Percentiles rank a stretch among this genome's conserved stretches.
These are phyloP conservation scores for Spisula subtruncata DNA, from an alignment of 2,888 invertebrate genomes.

Conservation along the genomic window DNA sequence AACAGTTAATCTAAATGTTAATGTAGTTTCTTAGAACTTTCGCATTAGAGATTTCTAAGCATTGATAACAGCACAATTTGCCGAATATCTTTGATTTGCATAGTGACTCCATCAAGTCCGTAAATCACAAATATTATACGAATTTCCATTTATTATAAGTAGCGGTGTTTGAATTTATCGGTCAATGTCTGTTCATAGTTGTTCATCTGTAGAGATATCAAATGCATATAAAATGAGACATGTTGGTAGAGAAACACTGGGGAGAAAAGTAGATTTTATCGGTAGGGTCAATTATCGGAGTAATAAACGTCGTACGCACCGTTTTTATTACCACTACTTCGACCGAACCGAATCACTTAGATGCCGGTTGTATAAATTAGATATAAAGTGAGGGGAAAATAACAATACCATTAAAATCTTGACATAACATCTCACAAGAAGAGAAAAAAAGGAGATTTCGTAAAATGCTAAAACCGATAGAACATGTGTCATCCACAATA, in stretches of 20 bases:
- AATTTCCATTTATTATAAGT: neutral
- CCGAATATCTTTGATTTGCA: neutral
- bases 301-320: conserved; percentile 9
- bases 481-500: too few relatives aligned
- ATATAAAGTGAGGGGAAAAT: neutral
- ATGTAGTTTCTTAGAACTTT: too few relatives aligned
- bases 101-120: neutral
- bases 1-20: too few relatives aligned
- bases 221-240: neutral
- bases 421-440: too few relatives aligned
- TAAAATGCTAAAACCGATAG: too few relatives aligned
- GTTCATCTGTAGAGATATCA: neutral
- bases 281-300: conserved; percentile 3
- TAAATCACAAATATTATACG: neutral
- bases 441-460: too few relatives aligned
- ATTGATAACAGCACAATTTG: too few relatives aligned
- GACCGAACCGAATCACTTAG: neutral
- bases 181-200: too few relatives aligned
- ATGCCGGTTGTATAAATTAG: neutral
- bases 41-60: too few relatives aligned
- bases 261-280: conserved; percentile 11
- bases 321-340: neutral
- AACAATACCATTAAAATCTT: neutral
- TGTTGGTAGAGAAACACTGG: neutral
- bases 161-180: neutral